A percentile compares a stretch with the other conserved stretches of the same genome.
Evolutionary conservation across 1,140 invertebrate genomes (phyloP).

Genomic region (Araneus ventricosus): DNA sequence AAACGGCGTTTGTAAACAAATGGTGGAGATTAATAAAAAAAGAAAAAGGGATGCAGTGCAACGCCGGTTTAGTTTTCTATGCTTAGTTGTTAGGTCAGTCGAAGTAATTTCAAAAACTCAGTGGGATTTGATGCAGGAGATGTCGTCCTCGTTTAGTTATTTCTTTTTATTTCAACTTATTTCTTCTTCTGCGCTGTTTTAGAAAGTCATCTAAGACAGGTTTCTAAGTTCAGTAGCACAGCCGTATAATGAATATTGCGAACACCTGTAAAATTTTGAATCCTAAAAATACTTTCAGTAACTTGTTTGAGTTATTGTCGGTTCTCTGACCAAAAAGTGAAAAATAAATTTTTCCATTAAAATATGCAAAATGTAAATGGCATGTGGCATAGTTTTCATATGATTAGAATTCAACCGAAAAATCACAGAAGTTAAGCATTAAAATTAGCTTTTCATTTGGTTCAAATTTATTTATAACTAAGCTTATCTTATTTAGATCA

Average conservation of each 20-base stretch:
- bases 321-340: background rate
- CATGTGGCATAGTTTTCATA: no score
- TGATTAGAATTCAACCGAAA: no score
- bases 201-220: slow-evolving; percentile 15
- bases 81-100: slow-evolving; percentile 2
- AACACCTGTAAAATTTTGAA: background rate
- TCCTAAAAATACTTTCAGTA: background rate
- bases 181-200: background rate
- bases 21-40: background rate
- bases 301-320: background rate
- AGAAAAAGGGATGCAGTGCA: background rate
- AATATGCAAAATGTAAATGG: no score
- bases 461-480: no score
- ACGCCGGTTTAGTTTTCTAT: slow-evolving; percentile 20
- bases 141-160: slow-evolving; percentile 9
- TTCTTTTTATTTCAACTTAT: background rate
- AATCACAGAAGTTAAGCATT: no score
- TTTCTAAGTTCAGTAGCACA: slow-evolving; percentile 3
- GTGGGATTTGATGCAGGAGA: background rate
- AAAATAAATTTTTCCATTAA: no score
- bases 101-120: slow-evolving; percentile 1
- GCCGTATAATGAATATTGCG: background rate
- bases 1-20: slow-evolving; percentile 50
- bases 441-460: no score
- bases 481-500: no score